Evolutionary conservation across 2,797 vertebrate species (phyloP).

Genomic region (Spizella passerina): DNA sequence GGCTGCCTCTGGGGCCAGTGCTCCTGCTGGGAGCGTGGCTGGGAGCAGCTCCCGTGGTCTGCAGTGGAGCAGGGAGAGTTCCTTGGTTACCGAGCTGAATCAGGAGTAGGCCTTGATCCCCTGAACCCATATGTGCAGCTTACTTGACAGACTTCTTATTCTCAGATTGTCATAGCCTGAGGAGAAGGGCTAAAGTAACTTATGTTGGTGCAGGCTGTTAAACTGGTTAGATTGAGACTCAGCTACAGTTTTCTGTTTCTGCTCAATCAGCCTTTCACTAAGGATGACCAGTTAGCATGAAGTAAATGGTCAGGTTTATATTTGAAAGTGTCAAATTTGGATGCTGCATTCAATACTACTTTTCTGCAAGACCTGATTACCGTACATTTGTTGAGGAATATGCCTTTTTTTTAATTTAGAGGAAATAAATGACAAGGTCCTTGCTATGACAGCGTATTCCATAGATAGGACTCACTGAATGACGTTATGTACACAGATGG

Average conservation of each 20-base stretch:
- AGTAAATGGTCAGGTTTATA: neutral
- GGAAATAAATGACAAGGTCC: neutral
- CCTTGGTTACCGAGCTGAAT: neutral
- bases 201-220: neutral
- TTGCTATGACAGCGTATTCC: neutral
- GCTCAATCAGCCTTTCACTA: neutral
- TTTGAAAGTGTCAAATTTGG: neutral
- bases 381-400: neutral
- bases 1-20: rapidly evolving
- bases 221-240: neutral
- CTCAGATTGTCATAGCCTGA: neutral
- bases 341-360: neutral
- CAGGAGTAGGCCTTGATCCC: neutral
- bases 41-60: neutral
- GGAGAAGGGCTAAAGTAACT: neutral
- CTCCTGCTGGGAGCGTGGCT: rapidly evolving
- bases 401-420: neutral
- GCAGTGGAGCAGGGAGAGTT: neutral
- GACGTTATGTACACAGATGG: neutral
- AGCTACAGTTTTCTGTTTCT: neutral
- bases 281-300: neutral
- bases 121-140: neutral
- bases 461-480: neutral
- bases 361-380: neutral
- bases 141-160: neutral